Conservation (phyloP, 2,888 invertebrate species). For the Tanaodytes sp. region DNA sequence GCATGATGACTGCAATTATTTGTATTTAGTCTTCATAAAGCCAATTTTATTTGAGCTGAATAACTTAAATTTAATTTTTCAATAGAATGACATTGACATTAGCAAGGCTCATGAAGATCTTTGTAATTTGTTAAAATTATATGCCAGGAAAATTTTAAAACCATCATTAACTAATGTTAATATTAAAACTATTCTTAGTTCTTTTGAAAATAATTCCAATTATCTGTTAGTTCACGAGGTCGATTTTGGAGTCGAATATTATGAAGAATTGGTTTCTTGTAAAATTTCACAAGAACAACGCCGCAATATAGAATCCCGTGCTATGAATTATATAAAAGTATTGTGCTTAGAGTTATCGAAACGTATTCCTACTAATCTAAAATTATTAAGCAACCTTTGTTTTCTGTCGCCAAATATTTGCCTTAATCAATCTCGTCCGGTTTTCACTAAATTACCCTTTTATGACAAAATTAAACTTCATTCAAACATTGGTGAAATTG, state of each 20-base stretch:
- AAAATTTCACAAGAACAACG: too few species aligned
- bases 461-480: not conserved
- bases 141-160: conserved; percentile 21
- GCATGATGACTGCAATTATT: conserved; percentile 33
- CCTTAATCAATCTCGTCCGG: conserved; percentile 16
- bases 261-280: conserved; percentile 6
- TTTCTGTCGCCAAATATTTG: conserved; percentile 19
- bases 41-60: conserved; percentile 33
- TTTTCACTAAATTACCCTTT: not conserved
- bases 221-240: not conserved
- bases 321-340: too few species aligned
- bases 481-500: not conserved
- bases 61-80: conserved; percentile 26
- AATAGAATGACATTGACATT: conserved; percentile 20
- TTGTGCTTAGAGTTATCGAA: too few species aligned
- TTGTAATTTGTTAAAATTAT: conserved; percentile 10
- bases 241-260: conserved; percentile 38
- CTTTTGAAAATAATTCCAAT: not conserved
- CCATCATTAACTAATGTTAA: not conserved
- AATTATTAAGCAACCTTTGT: too few species aligned
- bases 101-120: conserved; percentile 25
- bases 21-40: conserved; percentile 28
- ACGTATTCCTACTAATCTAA: too few species aligned
- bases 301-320: too few species aligned
- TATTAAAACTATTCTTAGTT: conserved; percentile 1